Conservation (phyloP, 2,113 vertebrate species). For the Paradoxurus hermaphroditus region DNA sequence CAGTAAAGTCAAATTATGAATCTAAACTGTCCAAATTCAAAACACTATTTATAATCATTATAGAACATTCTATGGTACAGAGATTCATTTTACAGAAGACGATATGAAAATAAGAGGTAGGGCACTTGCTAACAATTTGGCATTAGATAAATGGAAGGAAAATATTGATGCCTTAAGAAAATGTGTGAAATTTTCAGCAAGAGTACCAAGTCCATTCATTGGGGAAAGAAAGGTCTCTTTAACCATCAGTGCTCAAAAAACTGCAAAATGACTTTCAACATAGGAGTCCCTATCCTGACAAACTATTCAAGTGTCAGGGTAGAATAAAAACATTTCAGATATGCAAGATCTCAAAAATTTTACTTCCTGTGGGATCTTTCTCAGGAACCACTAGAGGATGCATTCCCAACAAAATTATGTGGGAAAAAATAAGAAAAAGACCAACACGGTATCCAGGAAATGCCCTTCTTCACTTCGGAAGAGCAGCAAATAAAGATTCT, state of each 20-base stretch:
- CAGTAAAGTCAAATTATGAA: not conserved
- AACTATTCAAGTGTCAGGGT: not conserved
- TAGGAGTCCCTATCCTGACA: not conserved
- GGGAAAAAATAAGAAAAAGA: not conserved
- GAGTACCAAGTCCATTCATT: not conserved
- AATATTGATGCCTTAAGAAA: not conserved
- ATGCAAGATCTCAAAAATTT: not conserved
- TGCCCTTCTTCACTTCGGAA: not conserved
- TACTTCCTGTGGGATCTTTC: not conserved
- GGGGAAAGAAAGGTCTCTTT: not conserved
- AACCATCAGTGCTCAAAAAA: not conserved
- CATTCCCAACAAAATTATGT: constrained; percentile 21
- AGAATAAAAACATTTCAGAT: not conserved
- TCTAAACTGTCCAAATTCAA: not conserved
- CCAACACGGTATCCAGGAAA: not conserved
- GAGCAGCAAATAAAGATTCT: not conserved
- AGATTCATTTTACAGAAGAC: not conserved
- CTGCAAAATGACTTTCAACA: not conserved
- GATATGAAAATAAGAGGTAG: not conserved
- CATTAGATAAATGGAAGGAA: not conserved
- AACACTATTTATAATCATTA: not conserved
- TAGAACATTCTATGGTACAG: not conserved
- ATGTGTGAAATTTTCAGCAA: not conserved
- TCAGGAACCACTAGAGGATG: not conserved
- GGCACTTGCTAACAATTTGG: not conserved